Percentiles rank a stretch among this genome's conserved stretches.
phyloP scores from a whole-genome alignment of 2,113 vertebrate species.

The Aspidoscelis tigris region DNA sequence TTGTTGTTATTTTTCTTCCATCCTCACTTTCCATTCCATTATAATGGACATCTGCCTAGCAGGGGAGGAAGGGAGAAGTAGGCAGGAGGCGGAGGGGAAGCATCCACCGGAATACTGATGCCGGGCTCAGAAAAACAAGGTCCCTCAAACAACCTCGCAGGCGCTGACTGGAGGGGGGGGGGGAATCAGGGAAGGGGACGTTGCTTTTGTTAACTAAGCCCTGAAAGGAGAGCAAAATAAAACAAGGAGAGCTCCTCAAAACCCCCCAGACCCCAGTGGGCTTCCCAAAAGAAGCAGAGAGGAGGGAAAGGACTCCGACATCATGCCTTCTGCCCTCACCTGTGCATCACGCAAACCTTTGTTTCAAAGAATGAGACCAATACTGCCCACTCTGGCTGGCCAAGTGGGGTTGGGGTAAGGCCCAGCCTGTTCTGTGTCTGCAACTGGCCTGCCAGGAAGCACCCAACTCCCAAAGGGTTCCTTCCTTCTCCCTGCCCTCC shows the following conservation, averaged over 20 bases:
- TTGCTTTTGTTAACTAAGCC: background rate
- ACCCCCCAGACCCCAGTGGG: background rate
- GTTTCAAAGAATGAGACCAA: background rate
- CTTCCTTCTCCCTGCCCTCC: background rate
- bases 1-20: slow-evolving; percentile 54
- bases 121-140: slow-evolving; percentile 14
- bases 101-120: slow-evolving; percentile 24
- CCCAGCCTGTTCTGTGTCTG: background rate
- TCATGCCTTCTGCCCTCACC: background rate
- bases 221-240: background rate
- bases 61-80: slow-evolving; percentile 33
- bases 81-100: slow-evolving; percentile 28
- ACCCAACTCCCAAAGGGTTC: background rate
- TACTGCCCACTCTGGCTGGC: no score
- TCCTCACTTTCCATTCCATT: slow-evolving; percentile 48
- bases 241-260: background rate
- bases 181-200: background rate
- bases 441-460: background rate
- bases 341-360: no score
- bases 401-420: background rate
- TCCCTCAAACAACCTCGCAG: background rate
- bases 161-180: background rate
- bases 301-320: no score
- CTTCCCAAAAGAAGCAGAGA: background rate
- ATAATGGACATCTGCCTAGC: slow-evolving; percentile 66